Conservation (phyloP, 2,888 invertebrate species). For the Emesis russula region DNA sequence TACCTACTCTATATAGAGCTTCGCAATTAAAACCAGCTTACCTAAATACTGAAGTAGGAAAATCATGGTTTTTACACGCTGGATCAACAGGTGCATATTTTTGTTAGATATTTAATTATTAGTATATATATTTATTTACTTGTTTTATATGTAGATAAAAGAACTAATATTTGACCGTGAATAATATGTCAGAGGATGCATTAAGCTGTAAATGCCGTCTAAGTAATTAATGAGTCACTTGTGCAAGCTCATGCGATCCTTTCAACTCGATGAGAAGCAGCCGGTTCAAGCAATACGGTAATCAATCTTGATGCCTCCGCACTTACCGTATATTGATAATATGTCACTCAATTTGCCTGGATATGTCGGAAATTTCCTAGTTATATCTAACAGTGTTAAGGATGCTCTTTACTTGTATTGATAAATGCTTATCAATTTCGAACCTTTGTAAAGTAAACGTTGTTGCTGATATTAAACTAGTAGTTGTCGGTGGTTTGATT, state of each 20-base stretch:
- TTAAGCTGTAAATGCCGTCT: neutral
- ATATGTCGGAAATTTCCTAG: neutral
- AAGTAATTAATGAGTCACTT: constrained; percentile 21
- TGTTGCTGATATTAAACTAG: neutral
- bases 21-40: no score
- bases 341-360: constrained; percentile 19
- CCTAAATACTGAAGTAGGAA: no score
- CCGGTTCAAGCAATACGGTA: constrained; percentile 1
- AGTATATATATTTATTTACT: no score
- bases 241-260: constrained; percentile 18
- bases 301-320: constrained; percentile 20
- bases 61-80: no score
- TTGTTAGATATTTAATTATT: no score
- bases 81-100: no score
- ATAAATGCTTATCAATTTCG: neutral
- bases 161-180: neutral
- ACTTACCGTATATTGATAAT: constrained; percentile 17
- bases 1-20: no score
- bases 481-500: no score
- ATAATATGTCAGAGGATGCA: neutral
- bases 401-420: neutral
- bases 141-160: no score
- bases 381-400: neutral
- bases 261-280: constrained; percentile 14
- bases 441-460: neutral